Percentiles rank a stretch among this genome's conserved stretches.
These are phyloP conservation scores for Myotis daubentonii DNA, from an alignment of 2,797 vertebrate genomes.

Conservation along the genomic window DNA sequence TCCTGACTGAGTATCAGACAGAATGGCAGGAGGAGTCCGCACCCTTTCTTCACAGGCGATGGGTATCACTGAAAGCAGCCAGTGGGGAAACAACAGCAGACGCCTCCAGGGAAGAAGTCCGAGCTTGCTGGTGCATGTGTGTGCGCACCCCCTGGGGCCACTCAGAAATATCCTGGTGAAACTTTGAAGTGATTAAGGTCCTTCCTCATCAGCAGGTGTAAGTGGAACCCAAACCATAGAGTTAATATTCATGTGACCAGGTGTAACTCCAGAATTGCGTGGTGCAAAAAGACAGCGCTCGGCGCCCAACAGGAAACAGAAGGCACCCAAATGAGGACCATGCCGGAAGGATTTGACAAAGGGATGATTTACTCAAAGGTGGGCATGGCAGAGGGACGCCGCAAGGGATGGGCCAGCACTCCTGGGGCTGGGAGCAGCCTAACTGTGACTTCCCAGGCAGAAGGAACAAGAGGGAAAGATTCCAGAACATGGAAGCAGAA, in stretches of 20 bases:
- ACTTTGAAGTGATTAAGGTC: not conserved
- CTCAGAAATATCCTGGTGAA: not conserved
- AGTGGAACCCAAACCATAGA: not conserved
- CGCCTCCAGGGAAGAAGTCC: not conserved
- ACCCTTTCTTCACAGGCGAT: not conserved
- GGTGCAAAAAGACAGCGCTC: not conserved
- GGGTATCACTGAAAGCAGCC: not conserved
- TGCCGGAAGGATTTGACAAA: not conserved
- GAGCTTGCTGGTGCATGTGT: not conserved
- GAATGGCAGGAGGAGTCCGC: not conserved
- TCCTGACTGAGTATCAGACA: not conserved
- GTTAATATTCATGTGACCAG: not conserved
- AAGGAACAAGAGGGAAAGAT: not conserved
- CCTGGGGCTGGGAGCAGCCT: not conserved
- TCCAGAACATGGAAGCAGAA: not conserved
- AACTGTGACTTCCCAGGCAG: not conserved
- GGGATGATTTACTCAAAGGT: not conserved
- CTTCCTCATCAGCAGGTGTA: not conserved
- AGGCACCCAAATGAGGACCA: not conserved
- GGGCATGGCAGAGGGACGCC: not conserved
- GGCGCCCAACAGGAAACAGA: not conserved
- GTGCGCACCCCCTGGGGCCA: fast-evolving
- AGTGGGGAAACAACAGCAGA: not conserved
- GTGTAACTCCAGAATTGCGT: not conserved
- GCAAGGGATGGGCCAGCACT: not conserved